Evolutionary conservation across 2,888 invertebrate species (phyloP), one percentile per base, ranked within the genome.

Genomic region (Parnassius mnemosyne): DNA sequence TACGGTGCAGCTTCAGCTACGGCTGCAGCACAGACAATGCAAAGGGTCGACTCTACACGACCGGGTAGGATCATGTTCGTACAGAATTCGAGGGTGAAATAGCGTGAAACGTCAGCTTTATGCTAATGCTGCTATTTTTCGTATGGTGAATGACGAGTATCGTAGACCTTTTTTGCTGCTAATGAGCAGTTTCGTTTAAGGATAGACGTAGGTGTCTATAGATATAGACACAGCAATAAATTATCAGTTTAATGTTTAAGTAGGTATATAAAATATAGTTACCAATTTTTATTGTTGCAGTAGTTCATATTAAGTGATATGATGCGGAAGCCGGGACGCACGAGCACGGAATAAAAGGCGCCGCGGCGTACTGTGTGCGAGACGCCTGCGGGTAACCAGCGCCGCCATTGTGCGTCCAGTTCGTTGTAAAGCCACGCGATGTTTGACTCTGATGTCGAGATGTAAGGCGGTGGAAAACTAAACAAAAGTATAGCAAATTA

Each of bases 291-390:
- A 78, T 97, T 97, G 81, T 98, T 97, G 84, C 98, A 98, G 85
- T 97, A 98, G 87, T 98, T 98, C 95, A 97, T 98, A 80, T 98
- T 98, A n/a, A 98, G 92, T 0, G 98, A 98, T 68, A 98, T 95
- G 61, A 98, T 94, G 63, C 98, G 93, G 82, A 98, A 97, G 16
- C 97, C 97, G 0, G 97, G 97, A 47, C 96, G 93, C 9, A 98
- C 96, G 54, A 97, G 93, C 1, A 97, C 97, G 3, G 98, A 97
- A 86, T 98, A 99, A 87, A 97, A 97, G 46, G 97, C 97, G 0
- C 97, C 97, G 53, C 97, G 93, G 2, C 96, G 93, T 1, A 98
- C 95, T 0, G 97, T 97, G 70, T 95, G 95, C 3, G 96, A 96
- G 0, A 97, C 97, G 12, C 96, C 96, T 3, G 95, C 94, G 0